phyloP scores from a whole-genome alignment of 1,140 invertebrate species.

The Sarcophaga bullata region DNA sequence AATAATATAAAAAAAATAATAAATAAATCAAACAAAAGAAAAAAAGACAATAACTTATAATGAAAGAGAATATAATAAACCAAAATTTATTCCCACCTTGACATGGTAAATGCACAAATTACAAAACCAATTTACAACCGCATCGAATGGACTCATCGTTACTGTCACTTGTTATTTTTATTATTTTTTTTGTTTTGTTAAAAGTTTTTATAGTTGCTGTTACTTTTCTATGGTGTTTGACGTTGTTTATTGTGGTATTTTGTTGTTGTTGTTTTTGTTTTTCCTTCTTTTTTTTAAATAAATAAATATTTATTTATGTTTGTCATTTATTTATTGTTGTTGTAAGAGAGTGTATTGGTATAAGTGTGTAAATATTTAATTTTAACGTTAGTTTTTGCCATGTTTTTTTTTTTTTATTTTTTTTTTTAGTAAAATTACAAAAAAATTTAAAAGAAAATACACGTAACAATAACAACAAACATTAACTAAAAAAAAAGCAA shows the following conservation, averaged over 20 bases:
- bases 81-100: conserved; percentile 42
- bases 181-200: background rate
- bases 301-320: conserved; percentile 4
- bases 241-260: background rate
- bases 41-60: background rate
- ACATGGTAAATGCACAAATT: conserved; percentile 44
- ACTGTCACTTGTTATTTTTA: conserved; percentile 7
- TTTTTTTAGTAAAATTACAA: too few relatives aligned
- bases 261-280: background rate
- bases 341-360: background rate
- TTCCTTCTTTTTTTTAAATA: too few relatives aligned
- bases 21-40: background rate
- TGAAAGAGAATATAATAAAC: conserved; percentile 17
- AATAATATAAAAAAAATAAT: background rate
- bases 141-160: conserved; percentile 46
- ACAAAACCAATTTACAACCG: conserved; percentile 47
- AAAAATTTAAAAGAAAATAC: too few relatives aligned
- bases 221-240: background rate
- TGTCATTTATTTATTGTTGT: background rate
- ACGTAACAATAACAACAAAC: too few relatives aligned
- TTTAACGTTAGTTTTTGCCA: conserved; percentile 19
- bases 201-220: background rate
- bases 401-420: background rate
- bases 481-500: background rate
- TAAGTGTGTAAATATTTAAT: conserved; percentile 17